These are phyloP conservation scores for Drosophila stalkeri DNA, from an alignment of 2,888 invertebrate species.

Conservation along the genomic window DNA sequence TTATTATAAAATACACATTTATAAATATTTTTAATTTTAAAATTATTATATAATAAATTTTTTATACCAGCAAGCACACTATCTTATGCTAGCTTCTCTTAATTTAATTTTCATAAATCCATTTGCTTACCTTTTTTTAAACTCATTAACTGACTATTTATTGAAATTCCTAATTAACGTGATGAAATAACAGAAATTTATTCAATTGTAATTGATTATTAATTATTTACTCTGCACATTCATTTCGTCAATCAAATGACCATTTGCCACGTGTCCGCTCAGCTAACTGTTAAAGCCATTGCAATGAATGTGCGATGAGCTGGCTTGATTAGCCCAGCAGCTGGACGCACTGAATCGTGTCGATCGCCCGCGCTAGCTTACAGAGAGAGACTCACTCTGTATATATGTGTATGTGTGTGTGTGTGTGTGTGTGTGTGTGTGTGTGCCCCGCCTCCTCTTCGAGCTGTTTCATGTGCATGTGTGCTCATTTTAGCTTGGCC, in stretches of 20 bases:
- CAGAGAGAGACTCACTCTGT: not conserved
- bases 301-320: conserved; percentile 33
- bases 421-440: not conserved
- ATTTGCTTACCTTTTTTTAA: not conserved
- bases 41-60: not conserved
- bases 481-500: conserved; percentile 57
- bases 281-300: conserved; percentile 37
- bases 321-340: conserved; percentile 64
- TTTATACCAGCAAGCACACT: not conserved
- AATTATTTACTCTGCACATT: conserved; percentile 23
- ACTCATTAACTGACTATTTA: not conserved
- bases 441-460: conserved; percentile 8
- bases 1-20: too few species aligned
- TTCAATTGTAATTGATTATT: conserved; percentile 35
- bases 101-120: not conserved
- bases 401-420: not conserved
- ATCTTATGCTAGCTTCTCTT: not conserved
- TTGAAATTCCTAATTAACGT: not conserved
- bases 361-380: conserved; percentile 26
- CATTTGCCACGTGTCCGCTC: conserved; percentile 36
- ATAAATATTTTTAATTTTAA: not conserved
- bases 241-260: not conserved
- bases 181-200: conserved; percentile 9
- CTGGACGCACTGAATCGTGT: conserved; percentile 26
- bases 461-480: conserved; percentile 45